phyloP scores from a whole-genome alignment of 2,797 vertebrate species.

The Phrynocephalus vlangalii region DNA sequence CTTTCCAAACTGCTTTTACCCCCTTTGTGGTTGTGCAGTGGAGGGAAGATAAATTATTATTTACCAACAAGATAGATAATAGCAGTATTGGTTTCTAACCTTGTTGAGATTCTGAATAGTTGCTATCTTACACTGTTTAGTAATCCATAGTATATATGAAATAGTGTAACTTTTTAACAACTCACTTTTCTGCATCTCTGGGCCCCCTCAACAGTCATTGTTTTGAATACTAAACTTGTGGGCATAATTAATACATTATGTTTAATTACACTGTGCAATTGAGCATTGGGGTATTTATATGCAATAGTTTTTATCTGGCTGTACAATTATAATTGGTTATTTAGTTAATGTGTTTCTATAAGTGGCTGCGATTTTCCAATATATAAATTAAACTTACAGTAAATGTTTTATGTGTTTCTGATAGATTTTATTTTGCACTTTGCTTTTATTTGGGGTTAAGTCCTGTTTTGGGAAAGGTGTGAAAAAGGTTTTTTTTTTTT shows the following conservation, averaged over 20 bases:
- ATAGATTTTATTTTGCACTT: constrained; percentile 47
- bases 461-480: constrained; percentile 49
- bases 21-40: constrained; percentile 53
- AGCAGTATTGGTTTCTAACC: constrained; percentile 62
- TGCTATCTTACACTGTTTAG: constrained; percentile 44
- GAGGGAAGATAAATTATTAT: constrained; percentile 67
- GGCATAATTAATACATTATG: constrained; percentile 49
- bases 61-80: constrained; percentile 48
- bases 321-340: constrained; percentile 55
- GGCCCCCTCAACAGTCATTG: constrained; percentile 62
- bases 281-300: constrained; percentile 58
- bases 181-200: constrained; percentile 56
- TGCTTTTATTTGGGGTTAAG: constrained; percentile 32
- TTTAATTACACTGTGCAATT: constrained; percentile 57
- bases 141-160: constrained; percentile 57
- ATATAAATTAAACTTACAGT: constrained; percentile 54
- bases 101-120: constrained; percentile 59
- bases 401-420: background rate
- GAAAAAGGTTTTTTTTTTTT: constrained; percentile 48
- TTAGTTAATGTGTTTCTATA: constrained; percentile 71
- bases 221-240: constrained; percentile 57
- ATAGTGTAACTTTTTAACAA: constrained; percentile 59
- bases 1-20: constrained; percentile 57
- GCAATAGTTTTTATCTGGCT: constrained; percentile 47
- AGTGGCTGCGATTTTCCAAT: constrained; percentile 64